Percentiles rank a stretch among this genome's conserved stretches.
Evolutionary conservation across 2,888 invertebrate species (phyloP).

Genomic region (Monopis laevigella): DNA sequence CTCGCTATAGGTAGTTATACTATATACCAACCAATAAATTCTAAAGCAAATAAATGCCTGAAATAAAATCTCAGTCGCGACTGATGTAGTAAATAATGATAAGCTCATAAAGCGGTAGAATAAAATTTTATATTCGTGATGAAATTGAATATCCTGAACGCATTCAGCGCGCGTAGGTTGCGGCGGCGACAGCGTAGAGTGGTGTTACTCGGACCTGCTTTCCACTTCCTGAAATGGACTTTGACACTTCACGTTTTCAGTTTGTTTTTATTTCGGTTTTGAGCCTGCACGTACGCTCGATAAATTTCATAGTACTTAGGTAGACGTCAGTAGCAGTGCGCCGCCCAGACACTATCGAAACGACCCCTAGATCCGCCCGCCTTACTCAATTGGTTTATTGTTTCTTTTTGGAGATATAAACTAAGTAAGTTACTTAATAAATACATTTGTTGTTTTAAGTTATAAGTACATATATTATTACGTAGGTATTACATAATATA

Average conservation of each 20-base stretch:
- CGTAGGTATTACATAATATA: no score
- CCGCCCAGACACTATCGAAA: conserved; percentile 10
- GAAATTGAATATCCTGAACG: conserved; percentile 18
- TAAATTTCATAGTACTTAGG: conserved; percentile 53
- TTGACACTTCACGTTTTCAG: conserved; percentile 38
- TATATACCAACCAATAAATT: no score
- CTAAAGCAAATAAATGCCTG: no score
- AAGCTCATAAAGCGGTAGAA: conserved; percentile 13
- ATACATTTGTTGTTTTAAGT: no score
- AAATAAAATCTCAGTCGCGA: conserved; percentile 6
- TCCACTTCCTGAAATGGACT: conserved; percentile 28
- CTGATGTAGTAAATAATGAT: conserved; percentile 14
- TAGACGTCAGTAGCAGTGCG: conserved; percentile 38
- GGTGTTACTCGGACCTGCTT: conserved; percentile 14
- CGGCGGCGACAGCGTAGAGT: conserved; percentile 13
- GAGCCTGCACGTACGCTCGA: conserved; percentile 36
- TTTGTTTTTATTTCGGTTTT: conserved; percentile 30
- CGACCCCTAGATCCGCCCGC: background rate
- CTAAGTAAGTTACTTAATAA: no score
- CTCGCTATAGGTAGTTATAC: no score
- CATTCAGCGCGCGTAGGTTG: conserved; percentile 14
- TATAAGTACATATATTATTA: no score
- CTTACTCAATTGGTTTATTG: background rate
- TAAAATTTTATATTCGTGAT: conserved; percentile 18
- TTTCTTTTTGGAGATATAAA: no score